Evolutionary conservation across 2,888 invertebrate genomes (phyloP), one percentile per base, ranked within the genome.

Genomic region (Trichogramma evanescens): DNA sequence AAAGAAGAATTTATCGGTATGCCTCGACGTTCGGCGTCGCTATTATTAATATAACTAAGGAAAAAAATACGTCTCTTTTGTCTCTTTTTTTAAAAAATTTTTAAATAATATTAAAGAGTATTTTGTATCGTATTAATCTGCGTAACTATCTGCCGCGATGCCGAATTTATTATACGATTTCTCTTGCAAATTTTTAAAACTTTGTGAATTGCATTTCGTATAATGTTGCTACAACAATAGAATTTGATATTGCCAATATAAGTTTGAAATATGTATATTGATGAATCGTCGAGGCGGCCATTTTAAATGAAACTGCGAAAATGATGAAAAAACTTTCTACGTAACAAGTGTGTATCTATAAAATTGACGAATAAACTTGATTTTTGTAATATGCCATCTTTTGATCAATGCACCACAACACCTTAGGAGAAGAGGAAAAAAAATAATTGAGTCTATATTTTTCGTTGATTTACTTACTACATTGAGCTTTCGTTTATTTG

Each of bases 311-410:
- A 55, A 45, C 40, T 59, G 57, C 53, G 56, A 62, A 60, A 60
- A 56, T 60, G 64, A 63, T 69, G 48, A 52, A 60, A 26, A 26
- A 72, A 74, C 70, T 75, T 75, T 75, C 71, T 76, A 76, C 72
- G 68, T 74, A 73, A 72, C 69, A 71, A 65, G 69, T 75, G 71
- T 75, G 73, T 69, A 70, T 74, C 72, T 72, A 74, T 73, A 71
- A 72, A 72, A 73, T 72, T 72, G 70, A 74, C 66, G 69, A 76
- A 74, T 75, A 76, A 76, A 75, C 70, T 74, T 72, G 68, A 73
- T 75, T 76, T 75, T 75, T 75, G 68, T 75, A 75, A 70, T 65
- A 68, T 26, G 26, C 26, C 3, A 26, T 26, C 26, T 26, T 26
- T 26, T 2, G 26, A 26, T 26, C 26, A 26, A 26, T 26, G 3